Evolutionary conservation across 2,113 vertebrate species (phyloP).

Genomic region (Chionodraco myersi): DNA sequence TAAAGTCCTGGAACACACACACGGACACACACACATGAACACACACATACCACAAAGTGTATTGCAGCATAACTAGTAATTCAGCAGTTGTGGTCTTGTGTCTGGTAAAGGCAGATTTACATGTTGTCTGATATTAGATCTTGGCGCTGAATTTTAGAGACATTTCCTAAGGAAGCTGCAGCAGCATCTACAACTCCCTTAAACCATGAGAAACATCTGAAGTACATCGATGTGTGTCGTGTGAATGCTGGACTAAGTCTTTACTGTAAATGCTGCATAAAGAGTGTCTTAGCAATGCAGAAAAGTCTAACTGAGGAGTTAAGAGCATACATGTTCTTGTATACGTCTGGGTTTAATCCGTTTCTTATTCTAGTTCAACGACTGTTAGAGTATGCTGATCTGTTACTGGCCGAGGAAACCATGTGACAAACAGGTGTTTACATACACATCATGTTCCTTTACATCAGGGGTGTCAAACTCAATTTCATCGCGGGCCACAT

Average conservation of each 20-base stretch:
- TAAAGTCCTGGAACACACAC: conserved; percentile 87
- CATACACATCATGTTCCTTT: no score
- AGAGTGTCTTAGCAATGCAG: not conserved
- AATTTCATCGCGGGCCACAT: no score
- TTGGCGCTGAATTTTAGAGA: not conserved
- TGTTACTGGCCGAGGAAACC: not conserved
- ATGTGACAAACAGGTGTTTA: no score
- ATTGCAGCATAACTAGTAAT: no score
- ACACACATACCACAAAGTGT: no score
- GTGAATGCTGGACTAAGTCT: no score
- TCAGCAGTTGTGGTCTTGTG: no score
- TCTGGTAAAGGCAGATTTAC: conserved; percentile 11
- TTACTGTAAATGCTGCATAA: no score
- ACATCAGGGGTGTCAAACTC: no score
- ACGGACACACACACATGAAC: not conserved
- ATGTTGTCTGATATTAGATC: not conserved
- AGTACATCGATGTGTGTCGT: not conserved
- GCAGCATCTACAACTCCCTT: not conserved
- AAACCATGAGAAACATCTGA: not conserved
- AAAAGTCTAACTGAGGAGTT: not conserved
- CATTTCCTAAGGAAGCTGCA: not conserved
- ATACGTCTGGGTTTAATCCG: not conserved
- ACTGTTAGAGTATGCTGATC: not conserved
- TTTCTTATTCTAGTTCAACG: not conserved
- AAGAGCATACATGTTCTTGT: not conserved